Conservation (phyloP, 2,888 invertebrate species). For the Epiblema foenella region DNA sequence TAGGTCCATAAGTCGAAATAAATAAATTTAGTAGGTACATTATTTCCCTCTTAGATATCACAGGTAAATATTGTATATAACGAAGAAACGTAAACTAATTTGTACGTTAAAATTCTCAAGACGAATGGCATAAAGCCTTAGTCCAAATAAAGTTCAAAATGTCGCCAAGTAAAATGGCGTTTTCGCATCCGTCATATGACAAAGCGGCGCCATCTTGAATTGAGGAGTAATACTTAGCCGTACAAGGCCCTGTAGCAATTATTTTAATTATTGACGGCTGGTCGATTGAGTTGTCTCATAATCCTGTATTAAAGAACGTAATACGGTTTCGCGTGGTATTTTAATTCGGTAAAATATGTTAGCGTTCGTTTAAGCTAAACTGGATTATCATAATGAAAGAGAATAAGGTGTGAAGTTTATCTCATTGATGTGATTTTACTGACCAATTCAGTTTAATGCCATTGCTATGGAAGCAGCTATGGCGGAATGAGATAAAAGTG, state of each 20-base stretch:
- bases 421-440: not conserved
- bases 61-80: no score
- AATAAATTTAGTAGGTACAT: no score
- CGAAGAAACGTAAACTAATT: no score
- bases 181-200: slow-evolving; percentile 65
- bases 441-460: not conserved
- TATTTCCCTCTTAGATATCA: no score
- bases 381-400: slow-evolving; percentile 21
- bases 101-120: no score
- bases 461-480: no score
- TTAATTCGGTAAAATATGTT: slow-evolving; percentile 18
- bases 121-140: not conserved
- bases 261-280: slow-evolving; percentile 52
- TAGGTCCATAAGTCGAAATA: no score
- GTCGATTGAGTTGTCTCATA: slow-evolving; percentile 64
- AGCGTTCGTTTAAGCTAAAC: not conserved
- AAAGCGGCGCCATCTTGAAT: slow-evolving; percentile 72
- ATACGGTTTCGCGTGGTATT: slow-evolving; percentile 15
- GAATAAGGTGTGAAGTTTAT: not conserved
- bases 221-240: slow-evolving; percentile 69
- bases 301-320: slow-evolving; percentile 54
- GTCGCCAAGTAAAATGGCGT: slow-evolving; percentile 52
- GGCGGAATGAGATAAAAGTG: no score
- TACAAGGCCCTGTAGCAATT: slow-evolving; percentile 69
- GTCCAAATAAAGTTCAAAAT: slow-evolving; percentile 34